Evolutionary conservation across 2,797 vertebrate species (phyloP).

Genomic region (Smutsia gigantea): DNA sequence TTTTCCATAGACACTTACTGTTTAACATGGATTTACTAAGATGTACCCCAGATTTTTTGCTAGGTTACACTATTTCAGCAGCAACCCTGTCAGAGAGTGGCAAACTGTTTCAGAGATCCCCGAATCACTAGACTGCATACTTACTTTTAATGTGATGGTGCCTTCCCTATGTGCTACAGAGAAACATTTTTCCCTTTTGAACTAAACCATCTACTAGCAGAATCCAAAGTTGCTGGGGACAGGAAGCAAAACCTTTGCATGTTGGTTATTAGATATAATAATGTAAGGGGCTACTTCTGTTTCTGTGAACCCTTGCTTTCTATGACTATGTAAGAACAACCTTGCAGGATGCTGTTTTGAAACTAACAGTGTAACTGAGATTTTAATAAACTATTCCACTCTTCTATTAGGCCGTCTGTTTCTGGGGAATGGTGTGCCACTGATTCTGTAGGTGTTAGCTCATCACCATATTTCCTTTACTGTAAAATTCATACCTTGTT

Average conservation of each 20-base stretch:
- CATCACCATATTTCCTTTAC: neutral
- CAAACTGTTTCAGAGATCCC: neutral
- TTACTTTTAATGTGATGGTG: neutral
- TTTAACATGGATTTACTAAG: neutral
- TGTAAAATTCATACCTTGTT: neutral
- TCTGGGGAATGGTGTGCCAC: neutral
- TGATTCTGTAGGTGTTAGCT: neutral
- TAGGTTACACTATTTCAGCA: neutral
- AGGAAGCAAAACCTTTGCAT: neutral
- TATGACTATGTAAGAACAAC: neutral
- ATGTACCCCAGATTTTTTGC: neutral
- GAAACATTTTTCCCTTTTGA: neutral
- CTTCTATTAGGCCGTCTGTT: neutral
- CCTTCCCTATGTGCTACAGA: neutral
- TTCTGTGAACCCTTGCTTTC: neutral
- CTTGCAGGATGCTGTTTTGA: neutral
- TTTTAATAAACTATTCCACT: neutral
- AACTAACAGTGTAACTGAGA: neutral
- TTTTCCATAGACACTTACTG: neutral
- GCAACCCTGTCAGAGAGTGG: neutral
- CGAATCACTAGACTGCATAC: neutral
- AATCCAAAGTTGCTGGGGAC: neutral
- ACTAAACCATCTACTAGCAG: neutral
- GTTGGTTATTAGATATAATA: neutral
- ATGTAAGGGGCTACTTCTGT: neutral